A percentile compares a stretch with the other conserved stretches of the same genome.
Conservation (phyloP, 2,113 vertebrate species). For the Sinosuthora webbiana region DNA sequence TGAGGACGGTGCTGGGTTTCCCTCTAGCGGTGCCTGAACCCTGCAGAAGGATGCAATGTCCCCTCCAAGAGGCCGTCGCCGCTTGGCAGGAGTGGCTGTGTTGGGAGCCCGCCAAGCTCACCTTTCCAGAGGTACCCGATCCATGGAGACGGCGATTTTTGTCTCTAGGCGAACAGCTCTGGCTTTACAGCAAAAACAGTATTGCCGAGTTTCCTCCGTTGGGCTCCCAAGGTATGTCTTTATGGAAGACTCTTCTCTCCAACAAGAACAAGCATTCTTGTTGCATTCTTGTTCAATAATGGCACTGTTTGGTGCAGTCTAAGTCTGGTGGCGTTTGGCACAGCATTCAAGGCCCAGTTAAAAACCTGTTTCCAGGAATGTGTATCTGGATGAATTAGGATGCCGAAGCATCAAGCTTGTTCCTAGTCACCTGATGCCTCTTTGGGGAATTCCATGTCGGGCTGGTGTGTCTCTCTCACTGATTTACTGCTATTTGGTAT, state of each 20-base stretch:
- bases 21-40: conserved; percentile 25
- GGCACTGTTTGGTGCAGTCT: too few relatives aligned
- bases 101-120: background rate
- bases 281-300: accelerated
- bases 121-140: too few relatives aligned
- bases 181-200: background rate
- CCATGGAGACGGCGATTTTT: accelerated
- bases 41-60: background rate
- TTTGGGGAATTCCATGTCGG: background rate
- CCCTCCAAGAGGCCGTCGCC: background rate
- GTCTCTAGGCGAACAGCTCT: accelerated
- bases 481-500: background rate
- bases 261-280: background rate
- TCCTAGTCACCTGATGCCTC: background rate
- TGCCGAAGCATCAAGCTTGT: background rate
- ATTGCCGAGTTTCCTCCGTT: accelerated
- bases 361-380: background rate
- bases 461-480: background rate
- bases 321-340: accelerated
- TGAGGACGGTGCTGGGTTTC: background rate
- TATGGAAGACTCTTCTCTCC: background rate
- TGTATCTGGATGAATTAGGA: background rate
- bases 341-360: background rate
- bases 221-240: background rate
- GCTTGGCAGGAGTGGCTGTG: accelerated